Evolutionary conservation across 2,797 vertebrate species (phyloP), one percentile per base, ranked within the genome.

Genomic region (Gallirallus australis): DNA sequence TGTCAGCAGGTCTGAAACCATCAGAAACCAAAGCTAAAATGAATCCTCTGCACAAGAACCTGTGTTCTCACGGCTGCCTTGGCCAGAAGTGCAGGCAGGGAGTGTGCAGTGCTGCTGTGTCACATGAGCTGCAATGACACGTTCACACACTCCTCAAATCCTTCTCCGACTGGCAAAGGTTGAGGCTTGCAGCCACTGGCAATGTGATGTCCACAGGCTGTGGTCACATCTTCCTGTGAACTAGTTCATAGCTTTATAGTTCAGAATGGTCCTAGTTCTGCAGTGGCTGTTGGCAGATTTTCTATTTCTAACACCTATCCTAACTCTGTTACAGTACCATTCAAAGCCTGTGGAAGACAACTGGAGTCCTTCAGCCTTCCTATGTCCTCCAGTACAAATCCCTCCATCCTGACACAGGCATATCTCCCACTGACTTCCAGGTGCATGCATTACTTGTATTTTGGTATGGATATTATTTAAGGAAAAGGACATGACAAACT

Each of bases 381-480:
- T 23, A 3, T 65, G 93, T 86, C 95, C 96, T 96, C 95, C 86
- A 94, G 68, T 31, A 35, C 60, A 45, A 73, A 94, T 84, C 45
- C 66, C 79, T 37, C 89, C 79, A 42, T 90, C 91, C 86, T 94
- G 85, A 87, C 93, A 84, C 75, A 80, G 78, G 91, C 91, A 91
- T 91, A 82, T 96, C 90, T 90, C 92, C 91, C 4, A 54, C 94
- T 96, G 92, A 57, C 94, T 92, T 93, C 85, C 95, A 94, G 96
- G 97, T 93, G 96, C 95, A 95, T 61, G 57, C 80, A 96, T 97
- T 97, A 97, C 95, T 96, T 93, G 95, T 88, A 93, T 96, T 95
- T 96, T 90, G 94, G 92, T 97, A 84, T 95, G 97, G 94, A 96
- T 97, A 97, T 98, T 97, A 98, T 97, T 98, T 97, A 98, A 98